Percentiles rank a stretch among this genome's conserved stretches.
Evolutionary conservation across 92 coral and sea anemone genomes (phyloP).

Genomic region (Meandrina meandrites): DNA sequence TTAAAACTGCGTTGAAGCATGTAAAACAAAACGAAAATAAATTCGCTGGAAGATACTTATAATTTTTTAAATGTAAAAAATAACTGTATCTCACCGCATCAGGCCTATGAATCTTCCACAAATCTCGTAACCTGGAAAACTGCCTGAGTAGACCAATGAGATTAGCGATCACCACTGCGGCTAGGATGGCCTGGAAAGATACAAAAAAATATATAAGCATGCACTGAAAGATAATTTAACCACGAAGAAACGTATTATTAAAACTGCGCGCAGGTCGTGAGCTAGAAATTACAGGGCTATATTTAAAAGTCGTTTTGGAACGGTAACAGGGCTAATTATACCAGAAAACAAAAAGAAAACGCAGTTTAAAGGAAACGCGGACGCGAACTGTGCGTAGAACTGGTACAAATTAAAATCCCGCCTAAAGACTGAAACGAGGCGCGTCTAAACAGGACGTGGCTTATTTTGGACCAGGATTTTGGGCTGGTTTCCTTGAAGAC

Average conservation of each 20-base stretch:
- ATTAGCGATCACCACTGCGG: constrained; percentile 91
- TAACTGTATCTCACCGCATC: constrained; percentile 76
- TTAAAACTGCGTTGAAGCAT: no score
- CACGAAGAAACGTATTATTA: neutral
- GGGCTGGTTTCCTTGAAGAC: no score
- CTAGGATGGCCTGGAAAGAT: constrained; percentile 60
- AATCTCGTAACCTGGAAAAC: constrained; percentile 66
- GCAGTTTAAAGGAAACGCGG: no score
- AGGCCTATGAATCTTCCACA: constrained; percentile 73
- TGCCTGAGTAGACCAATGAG: constrained; percentile 84
- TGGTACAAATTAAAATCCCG: no score
- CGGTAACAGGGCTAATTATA: no score
- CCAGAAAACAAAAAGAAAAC: no score
- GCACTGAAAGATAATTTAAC: neutral
- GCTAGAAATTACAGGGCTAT: no score
- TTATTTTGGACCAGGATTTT: no score
- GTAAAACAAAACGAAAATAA: neutral
- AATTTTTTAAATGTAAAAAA: neutral
- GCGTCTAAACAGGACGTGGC: no score
- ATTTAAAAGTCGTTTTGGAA: no score
- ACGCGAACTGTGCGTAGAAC: no score
- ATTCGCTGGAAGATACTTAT: neutral
- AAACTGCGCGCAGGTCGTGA: neutral
- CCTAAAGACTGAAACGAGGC: no score
- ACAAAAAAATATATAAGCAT: neutral